Evolutionary conservation across 2,797 vertebrate genomes (phyloP).

Genomic region (Leptoclinus maculatus): DNA sequence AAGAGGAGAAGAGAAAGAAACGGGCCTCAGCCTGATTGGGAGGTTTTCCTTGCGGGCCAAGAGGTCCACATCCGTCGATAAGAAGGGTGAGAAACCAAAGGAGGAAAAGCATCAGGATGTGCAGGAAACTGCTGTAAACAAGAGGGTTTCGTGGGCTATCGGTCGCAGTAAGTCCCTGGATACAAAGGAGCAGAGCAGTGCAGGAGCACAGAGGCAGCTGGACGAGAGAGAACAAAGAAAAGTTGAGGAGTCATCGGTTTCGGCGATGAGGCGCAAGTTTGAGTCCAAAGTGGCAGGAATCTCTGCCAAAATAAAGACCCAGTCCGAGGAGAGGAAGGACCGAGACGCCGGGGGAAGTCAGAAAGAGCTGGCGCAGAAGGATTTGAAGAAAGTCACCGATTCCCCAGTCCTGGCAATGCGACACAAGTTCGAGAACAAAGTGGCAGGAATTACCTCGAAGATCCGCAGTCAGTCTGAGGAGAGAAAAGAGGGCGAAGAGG

Average conservation of each 20-base stretch:
- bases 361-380: conserved; percentile 60
- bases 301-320: conserved; percentile 88
- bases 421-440: conserved; percentile 89
- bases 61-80: conserved; percentile 84
- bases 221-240: conserved; percentile 70
- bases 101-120: conserved; percentile 77
- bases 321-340: conserved; percentile 87
- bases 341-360: conserved; percentile 52
- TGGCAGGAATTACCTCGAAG: conserved; percentile 85
- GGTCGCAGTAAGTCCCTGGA: conserved; percentile 87
- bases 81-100: conserved; percentile 80
- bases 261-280: conserved; percentile 90
- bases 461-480: conserved; percentile 89
- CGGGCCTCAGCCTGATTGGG: conserved; percentile 85
- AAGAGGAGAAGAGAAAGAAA: conserved; percentile 85
- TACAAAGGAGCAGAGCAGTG: conserved; percentile 78
- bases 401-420: conserved; percentile 87
- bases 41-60: conserved; percentile 89
- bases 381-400: conserved; percentile 76
- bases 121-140: conserved; percentile 64
- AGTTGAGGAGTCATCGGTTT: conserved; percentile 85
- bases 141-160: conserved; percentile 87
- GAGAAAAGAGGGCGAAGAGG: conserved; percentile 79
- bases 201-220: conserved; percentile 55
- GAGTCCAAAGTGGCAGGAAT: conserved; percentile 91